These are phyloP conservation scores for Pristionchus maxplancki DNA, from an alignment of 2,888 invertebrate genomes.

Conservation along the genomic window DNA sequence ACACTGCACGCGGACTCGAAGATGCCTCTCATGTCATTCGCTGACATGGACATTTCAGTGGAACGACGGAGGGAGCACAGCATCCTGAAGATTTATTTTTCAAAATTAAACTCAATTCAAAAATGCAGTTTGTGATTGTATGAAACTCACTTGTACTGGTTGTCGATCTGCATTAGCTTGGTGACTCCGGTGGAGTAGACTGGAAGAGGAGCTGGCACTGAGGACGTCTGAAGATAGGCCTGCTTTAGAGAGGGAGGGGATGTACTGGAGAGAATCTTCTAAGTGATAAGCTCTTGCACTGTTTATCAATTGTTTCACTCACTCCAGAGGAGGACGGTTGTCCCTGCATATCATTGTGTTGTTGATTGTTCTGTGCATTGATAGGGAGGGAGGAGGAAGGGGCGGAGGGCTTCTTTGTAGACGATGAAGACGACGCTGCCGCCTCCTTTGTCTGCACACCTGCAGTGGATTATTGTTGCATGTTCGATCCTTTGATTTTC, in stretches of 20 bases:
- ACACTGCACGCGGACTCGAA: conserved; percentile 52
- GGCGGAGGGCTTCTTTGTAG: background rate
- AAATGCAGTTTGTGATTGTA: no score
- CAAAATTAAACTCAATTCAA: no score
- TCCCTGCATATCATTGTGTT: background rate
- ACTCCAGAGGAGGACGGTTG: conserved; percentile 1
- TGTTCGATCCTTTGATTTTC: conserved; percentile 48
- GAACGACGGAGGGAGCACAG: conserved; percentile 57
- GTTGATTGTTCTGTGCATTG: background rate
- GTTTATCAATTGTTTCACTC: background rate
- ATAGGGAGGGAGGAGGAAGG: background rate
- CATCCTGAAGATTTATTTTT: conserved; percentile 51
- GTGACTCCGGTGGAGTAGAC: conserved; percentile 49
- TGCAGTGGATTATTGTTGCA: background rate
- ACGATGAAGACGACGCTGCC: background rate
- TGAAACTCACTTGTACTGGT: conserved; percentile 49
- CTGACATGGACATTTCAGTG: conserved; percentile 56
- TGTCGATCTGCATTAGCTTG: conserved; percentile 48
- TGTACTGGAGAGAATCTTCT: background rate
- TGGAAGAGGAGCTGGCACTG: conserved; percentile 19
- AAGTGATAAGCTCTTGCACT: no score
- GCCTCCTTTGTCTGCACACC: conserved; percentile 47
- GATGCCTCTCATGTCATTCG: conserved; percentile 53
- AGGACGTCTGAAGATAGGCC: background rate
- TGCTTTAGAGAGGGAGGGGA: background rate